These are phyloP conservation scores for Thera britannica DNA, from an alignment of 2,888 invertebrate genomes.

Conservation along the genomic window DNA sequence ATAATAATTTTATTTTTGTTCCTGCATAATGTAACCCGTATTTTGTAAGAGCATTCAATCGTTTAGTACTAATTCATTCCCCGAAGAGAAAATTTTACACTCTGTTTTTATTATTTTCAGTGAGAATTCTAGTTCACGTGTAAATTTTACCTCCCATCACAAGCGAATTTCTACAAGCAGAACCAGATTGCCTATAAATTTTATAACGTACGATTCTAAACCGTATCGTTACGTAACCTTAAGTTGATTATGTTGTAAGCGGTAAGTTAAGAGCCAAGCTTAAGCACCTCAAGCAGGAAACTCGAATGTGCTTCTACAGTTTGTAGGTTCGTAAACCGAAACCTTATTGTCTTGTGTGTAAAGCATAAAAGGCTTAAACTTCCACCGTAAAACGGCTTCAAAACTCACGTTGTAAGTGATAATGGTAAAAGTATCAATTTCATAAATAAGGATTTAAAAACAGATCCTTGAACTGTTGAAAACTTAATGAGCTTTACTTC, in stretches of 20 bases:
- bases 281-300: slow-evolving; percentile 37
- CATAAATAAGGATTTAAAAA: slow-evolving; percentile 18
- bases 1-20: not conserved
- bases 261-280: slow-evolving; percentile 35
- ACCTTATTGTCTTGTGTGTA: slow-evolving; percentile 41
- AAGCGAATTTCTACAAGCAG: slow-evolving; percentile 24
- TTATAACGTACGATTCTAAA: slow-evolving; percentile 31
- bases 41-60: not conserved
- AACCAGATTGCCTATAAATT: slow-evolving; percentile 34
- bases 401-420: slow-evolving; percentile 29
- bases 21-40: not conserved
- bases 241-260: slow-evolving; percentile 39
- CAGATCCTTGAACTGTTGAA: slow-evolving; percentile 9
- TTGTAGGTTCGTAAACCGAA: slow-evolving; percentile 43
- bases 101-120: slow-evolving; percentile 14
- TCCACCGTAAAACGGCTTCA: slow-evolving; percentile 40
- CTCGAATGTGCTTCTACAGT: slow-evolving; percentile 38
- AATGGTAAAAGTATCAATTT: slow-evolving; percentile 35
- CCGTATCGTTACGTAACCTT: slow-evolving; percentile 29
- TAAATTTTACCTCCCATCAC: slow-evolving; percentile 20
- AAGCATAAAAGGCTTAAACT: slow-evolving; percentile 41
- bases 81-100: slow-evolving; percentile 6
- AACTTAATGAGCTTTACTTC: slow-evolving; percentile 5
- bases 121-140: slow-evolving; percentile 16
- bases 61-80: slow-evolving; percentile 1